Conservation (phyloP, 2,888 invertebrate species). For the Epinotia demarniana region DNA sequence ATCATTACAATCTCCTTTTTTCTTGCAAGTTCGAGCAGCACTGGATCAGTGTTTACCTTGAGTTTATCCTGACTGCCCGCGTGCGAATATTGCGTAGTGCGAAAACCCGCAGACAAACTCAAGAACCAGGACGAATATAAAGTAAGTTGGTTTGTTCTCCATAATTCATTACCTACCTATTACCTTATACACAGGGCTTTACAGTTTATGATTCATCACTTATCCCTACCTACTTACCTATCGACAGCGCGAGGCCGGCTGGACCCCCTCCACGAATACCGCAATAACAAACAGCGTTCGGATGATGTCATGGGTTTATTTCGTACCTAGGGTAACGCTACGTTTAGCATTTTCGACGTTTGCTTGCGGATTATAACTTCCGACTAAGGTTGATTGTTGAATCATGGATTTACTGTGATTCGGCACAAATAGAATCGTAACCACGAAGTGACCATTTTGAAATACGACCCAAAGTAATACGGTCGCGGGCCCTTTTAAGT, state of each 20-base stretch:
- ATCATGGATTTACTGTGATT: neutral
- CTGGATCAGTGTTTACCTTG: too few relatives aligned
- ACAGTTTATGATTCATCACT: neutral
- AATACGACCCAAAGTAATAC: too few relatives aligned
- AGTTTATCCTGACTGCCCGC: neutral
- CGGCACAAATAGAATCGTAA: too few relatives aligned
- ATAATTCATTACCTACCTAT: neutral
- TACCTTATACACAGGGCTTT: too few relatives aligned
- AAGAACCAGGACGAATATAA: constrained; percentile 1
- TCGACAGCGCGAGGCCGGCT: neutral
- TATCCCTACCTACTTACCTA: neutral
- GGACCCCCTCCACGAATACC: neutral
- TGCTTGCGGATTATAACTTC: neutral
- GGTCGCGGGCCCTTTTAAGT: too few relatives aligned
- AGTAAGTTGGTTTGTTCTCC: neutral
- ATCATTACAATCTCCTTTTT: too few relatives aligned
- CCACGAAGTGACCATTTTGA: too few relatives aligned
- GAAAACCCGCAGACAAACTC: neutral
- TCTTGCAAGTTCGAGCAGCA: too few relatives aligned
- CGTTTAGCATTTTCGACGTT: neutral
- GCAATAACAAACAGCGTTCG: neutral
- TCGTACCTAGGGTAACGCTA: too few relatives aligned
- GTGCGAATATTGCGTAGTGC: neutral
- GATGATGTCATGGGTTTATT: neutral
- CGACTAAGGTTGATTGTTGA: neutral